Base-by-base conservation (phyloP, 1,140 invertebrate genomes). In the Sitobion miscanthi region DNA sequence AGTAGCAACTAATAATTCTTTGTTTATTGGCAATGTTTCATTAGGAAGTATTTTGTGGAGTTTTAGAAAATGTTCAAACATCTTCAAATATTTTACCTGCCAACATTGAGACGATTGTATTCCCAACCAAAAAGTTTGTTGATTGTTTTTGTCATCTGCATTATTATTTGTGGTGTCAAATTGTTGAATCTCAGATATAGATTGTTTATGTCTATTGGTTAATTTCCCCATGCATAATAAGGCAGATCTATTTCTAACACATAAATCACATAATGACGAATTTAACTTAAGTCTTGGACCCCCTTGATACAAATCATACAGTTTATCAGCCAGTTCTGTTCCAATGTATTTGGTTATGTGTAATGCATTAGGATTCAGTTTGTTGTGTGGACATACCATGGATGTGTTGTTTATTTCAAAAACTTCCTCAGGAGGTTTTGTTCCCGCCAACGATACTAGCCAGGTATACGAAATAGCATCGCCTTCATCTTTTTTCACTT, bases 41-140 rank as follows among this genome's bases (percentile, higher is more conserved):
- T 57, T 57, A 21, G 49, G 35, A 0, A 38, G 52, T 85, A 93
- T 14, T n/a, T 93, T 82, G 11, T 17, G 35, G 23, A 45, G 21
- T 30, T 86, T 83, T 20, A 93, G 49, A 57, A 86, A 93, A 54
- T 45, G 45, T 14, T 52, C 23, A 86, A 93, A 86, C 9, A 57
- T 86, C 52, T 94, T 69, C 45, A 93, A 87, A 49, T 86, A 93
- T 49, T 93, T 83, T 20, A 69, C 38, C 1, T 91, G 57, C 94
- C 94, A 95, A n/a, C 23, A 93, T 93, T 94, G 94, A 83, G 94
- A 92, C 11, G 94, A 94, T 25, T 94, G 77, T 54, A 93, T 94
- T 94, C 94, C 94, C 38, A 95, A 93, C 94, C 94, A 95, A 87
- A 83, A 95, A 42, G 90, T 82, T 57, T 90, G 89, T 52, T 77